Base-by-base conservation (phyloP, 2,888 invertebrate species). In the Gortyna flavago region DNA sequence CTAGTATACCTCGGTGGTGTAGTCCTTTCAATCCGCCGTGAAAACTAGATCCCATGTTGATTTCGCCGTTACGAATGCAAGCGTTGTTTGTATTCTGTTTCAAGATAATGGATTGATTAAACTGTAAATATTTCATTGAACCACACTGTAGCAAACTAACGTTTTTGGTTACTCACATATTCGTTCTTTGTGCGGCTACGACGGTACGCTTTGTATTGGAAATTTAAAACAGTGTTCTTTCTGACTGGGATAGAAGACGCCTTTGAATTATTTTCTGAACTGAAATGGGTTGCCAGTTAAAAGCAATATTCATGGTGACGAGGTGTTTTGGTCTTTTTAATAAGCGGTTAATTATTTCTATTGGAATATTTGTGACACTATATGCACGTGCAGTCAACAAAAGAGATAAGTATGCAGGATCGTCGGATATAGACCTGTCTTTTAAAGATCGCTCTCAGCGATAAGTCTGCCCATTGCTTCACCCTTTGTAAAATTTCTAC, bases 41-140 rank as follows among this genome's bases (percentile, higher is more conserved):
- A 80, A 74, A 61, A 51, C 72, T 75, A 79, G 61, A 87, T 87
- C 86, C 88, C 85, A 81, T 78, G 89, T 90, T 87, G 87, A 89
- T 85, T 85, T 76, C 69, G 13, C 81, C 67, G 84, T 89, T 89
- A 88, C 88, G 81, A 89, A 90, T 91, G 86, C 89, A 87, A 75
- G 80, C 85, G 64, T 81, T 89, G 87, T 88, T 89, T 90, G 89
- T 87, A 86, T 87, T 88, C 87, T 72, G 81, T 74, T 79, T 78
- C 85, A 81, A 89, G 89, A 91, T 92, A 92, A 93, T 93, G 89
- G 90, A 93, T 93, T 91, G 91, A 91, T 91, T 91, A 90, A 90
- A 91, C 87, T 87, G 89, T 92, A 92, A 90, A 92, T 90, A 92
- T 91, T 92, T 88, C 83, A 91, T 85, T 72, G 72, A 32, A 11